Conservation (phyloP, 2,888 invertebrate species). For the Pherbina coryleti region DNA sequence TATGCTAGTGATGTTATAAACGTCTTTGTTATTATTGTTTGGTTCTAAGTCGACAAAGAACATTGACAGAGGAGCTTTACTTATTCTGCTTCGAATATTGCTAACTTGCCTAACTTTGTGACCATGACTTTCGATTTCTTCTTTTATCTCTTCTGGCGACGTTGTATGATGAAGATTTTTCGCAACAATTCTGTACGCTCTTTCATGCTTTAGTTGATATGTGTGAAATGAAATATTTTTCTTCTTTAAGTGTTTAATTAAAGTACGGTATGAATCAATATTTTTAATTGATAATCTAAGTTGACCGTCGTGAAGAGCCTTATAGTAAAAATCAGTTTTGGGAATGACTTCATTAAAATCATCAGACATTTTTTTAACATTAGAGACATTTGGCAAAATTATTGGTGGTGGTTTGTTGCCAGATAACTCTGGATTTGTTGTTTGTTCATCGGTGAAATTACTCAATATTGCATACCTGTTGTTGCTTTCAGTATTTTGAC, state of each 20-base stretch:
- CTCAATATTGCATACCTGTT: no score
- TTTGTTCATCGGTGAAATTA: no score
- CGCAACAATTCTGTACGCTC: conserved; percentile 38
- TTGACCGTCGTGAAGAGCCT: conserved; percentile 27
- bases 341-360: conserved; percentile 2
- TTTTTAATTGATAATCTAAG: conserved; percentile 30
- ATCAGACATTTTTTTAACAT: conserved; percentile 19
- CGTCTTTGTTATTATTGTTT: no score
- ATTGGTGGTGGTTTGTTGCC: conserved; percentile 25
- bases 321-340: conserved; percentile 23
- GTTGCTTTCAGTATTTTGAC: no score
- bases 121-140: conserved; percentile 25
- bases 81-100: not conserved
- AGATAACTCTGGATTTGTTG: no score
- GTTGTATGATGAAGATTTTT: conserved; percentile 38
- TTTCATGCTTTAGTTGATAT: conserved; percentile 36
- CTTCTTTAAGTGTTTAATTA: conserved; percentile 18
- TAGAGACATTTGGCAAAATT: conserved; percentile 10
- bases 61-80: not conserved
- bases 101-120: conserved; percentile 35
- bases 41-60: conserved; percentile 11
- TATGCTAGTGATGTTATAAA: no score
- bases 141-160: conserved; percentile 10
- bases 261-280: conserved; percentile 12
- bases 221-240: conserved; percentile 34